phyloP scores from a whole-genome alignment of 2,797 vertebrate genomes.

The Fratercula arctica region DNA sequence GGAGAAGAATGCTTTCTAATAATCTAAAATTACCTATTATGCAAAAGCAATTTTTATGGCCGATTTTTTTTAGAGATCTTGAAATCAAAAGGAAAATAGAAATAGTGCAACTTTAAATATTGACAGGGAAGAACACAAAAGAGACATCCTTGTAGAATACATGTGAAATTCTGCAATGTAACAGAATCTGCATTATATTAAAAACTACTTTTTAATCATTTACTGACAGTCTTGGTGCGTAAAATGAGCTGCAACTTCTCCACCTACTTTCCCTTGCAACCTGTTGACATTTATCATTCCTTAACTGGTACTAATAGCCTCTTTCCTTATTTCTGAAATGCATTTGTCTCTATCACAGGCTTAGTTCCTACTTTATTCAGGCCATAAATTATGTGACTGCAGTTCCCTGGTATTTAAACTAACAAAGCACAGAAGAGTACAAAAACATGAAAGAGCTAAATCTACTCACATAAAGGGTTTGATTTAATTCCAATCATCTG shows the following conservation, averaged over 20 bases:
- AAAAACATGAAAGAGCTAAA: neutral
- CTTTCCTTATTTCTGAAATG: neutral
- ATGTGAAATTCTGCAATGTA: neutral
- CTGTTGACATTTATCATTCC: neutral
- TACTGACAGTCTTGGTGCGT: neutral
- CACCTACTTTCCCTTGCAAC: neutral
- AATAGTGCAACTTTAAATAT: neutral
- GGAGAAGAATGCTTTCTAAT: neutral
- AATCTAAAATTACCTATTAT: neutral
- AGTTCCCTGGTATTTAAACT: neutral
- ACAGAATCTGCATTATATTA: neutral
- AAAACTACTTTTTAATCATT: neutral
- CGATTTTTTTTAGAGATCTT: neutral
- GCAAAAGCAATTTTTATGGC: neutral
- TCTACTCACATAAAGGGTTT: neutral
- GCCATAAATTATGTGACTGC: neutral
- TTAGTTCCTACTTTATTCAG: neutral
- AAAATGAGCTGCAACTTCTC: neutral
- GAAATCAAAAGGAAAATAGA: neutral
- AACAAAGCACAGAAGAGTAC: neutral
- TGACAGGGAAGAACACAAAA: neutral
- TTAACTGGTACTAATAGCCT: neutral
- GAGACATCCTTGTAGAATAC: neutral
- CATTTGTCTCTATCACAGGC: neutral
- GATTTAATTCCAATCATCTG: neutral